These are phyloP conservation scores for Argyra leucocephala DNA, from an alignment of 2,888 invertebrate genomes.

Conservation along the genomic window DNA sequence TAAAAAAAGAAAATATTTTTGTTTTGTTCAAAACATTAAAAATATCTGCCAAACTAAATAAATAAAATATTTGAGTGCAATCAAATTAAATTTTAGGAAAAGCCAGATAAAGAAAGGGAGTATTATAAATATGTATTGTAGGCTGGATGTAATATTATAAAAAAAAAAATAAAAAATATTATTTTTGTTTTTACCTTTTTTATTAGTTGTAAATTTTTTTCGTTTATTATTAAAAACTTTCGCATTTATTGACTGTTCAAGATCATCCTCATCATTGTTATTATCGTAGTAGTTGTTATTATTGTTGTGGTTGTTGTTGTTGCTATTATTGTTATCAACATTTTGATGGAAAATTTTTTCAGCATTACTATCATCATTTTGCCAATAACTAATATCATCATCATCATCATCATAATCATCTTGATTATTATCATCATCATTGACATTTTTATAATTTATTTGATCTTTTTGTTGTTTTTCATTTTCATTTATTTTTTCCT, in stretches of 20 bases:
- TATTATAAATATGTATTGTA: too few species aligned
- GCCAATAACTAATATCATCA: slow-evolving; percentile 32
- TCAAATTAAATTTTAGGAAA: too few species aligned
- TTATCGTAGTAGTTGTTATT: slow-evolving; percentile 10
- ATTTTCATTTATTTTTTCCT: background rate
- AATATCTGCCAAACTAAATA: too few species aligned
- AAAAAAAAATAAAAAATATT: slow-evolving; percentile 7
- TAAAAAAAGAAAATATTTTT: too few species aligned
- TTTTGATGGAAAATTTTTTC: slow-evolving; percentile 18
- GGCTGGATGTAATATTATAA: too few species aligned
- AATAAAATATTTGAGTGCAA: too few species aligned
- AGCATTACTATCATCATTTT: slow-evolving; percentile 28
- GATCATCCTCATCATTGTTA: slow-evolving; percentile 13
- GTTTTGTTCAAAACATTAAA: too few species aligned
- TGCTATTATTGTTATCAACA: slow-evolving; percentile 13
- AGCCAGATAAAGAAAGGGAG: too few species aligned
- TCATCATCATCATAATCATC: slow-evolving; percentile 23
- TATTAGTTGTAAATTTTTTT: slow-evolving; percentile 23
- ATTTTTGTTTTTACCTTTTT: slow-evolving; percentile 18
- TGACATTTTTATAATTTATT: background rate
- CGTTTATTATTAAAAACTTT: slow-evolving; percentile 7
- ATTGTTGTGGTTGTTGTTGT: background rate
- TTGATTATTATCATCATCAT: slow-evolving; percentile 28
- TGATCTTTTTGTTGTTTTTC: background rate
- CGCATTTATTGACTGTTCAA: slow-evolving; percentile 12